phyloP scores from a whole-genome alignment of 2,113 vertebrate genomes.

The Sinocyclocheilus anophthalmus region DNA sequence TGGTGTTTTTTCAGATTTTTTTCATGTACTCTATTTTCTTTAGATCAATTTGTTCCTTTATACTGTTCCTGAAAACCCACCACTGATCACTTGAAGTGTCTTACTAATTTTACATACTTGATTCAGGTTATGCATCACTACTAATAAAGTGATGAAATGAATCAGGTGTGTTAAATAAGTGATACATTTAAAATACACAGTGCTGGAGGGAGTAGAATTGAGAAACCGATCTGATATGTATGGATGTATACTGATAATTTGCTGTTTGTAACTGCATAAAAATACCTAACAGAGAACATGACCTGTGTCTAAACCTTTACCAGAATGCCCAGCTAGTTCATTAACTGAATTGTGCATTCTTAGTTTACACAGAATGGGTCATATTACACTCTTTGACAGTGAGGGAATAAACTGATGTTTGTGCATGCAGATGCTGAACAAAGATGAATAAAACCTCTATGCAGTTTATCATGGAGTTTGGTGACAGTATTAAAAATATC shows the following conservation, averaged over 20 bases:
- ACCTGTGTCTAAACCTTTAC: neutral
- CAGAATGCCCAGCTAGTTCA: neutral
- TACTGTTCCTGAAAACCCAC: neutral
- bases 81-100: neutral
- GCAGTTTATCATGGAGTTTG: neutral
- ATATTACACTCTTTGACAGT: neutral
- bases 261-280: neutral
- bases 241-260: neutral
- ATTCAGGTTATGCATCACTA: neutral
- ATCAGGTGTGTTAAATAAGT: neutral
- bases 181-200: neutral
- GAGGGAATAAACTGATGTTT: neutral
- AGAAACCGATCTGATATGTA: neutral
- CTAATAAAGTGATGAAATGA: neutral
- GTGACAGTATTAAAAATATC: neutral
- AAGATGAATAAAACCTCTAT: slow-evolving; percentile 10
- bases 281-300: neutral
- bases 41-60: neutral
- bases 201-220: neutral
- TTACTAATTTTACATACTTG: neutral
- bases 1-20: too few species aligned
- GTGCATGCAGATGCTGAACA: slow-evolving; percentile 9
- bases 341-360: neutral
- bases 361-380: slow-evolving; percentile 9
- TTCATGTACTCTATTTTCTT: neutral